A percentile compares a stretch with the other conserved stretches of the same genome.
phyloP scores from a whole-genome alignment of 2,797 vertebrate genomes.

The Xiphorhynchus erythropygius region DNA sequence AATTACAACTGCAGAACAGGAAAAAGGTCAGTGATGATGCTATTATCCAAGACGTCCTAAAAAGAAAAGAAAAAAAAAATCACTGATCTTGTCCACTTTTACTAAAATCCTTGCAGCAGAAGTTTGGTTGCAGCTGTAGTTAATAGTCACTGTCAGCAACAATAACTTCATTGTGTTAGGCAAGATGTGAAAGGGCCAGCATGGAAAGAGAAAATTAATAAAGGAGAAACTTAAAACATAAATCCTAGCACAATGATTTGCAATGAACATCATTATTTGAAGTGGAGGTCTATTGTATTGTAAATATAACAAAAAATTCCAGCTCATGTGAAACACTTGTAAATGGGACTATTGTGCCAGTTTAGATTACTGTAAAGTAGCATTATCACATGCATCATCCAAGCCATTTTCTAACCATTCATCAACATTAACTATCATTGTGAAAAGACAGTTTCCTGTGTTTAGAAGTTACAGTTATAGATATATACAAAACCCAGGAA shows the following conservation, averaged over 20 bases:
- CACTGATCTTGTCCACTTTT: neutral
- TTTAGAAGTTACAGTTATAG: conserved; percentile 6
- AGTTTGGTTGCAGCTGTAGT: neutral
- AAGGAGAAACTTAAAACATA: conserved; percentile 18
- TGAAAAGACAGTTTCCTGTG: conserved; percentile 28
- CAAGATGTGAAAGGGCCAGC: neutral
- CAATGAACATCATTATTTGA: conserved; percentile 9
- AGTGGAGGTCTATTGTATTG: conserved; percentile 15
- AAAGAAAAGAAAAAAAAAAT: neutral
- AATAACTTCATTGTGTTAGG: neutral
- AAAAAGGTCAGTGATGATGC: neutral
- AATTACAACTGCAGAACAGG: neutral
- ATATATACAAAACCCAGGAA: neutral
- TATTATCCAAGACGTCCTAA: neutral
- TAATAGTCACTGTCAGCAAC: neutral
- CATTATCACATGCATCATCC: conserved; percentile 38
- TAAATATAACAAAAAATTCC: conserved; percentile 57
- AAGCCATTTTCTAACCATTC: conserved; percentile 46
- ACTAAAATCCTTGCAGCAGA: neutral
- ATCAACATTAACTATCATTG: conserved; percentile 53
- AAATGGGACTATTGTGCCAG: conserved; percentile 44
- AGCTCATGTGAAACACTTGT: conserved; percentile 45
- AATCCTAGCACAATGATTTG: neutral
- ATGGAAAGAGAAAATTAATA: neutral
- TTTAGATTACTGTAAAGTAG: conserved; percentile 37